Conservation (phyloP, 2,113 vertebrate species). For the Anguilla rostrata region DNA sequence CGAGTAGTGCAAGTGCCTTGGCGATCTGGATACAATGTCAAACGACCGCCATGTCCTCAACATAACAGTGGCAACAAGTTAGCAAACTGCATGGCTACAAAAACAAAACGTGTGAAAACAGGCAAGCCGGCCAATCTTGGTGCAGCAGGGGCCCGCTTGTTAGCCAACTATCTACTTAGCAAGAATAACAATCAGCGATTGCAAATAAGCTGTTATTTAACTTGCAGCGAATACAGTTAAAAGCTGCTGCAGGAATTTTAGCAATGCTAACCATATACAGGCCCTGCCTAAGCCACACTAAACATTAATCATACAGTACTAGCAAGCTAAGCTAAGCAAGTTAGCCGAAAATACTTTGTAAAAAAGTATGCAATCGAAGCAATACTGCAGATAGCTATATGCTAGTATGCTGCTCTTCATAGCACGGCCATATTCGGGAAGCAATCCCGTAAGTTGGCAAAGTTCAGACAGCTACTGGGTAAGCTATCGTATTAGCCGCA, state of each 20-base stretch:
- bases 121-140: neutral
- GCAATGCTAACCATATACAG: neutral
- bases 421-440: neutral
- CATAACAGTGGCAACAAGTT: neutral
- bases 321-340: neutral
- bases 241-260: neutral
- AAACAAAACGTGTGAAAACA: neutral
- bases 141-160: neutral
- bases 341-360: neutral
- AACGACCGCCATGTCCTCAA: neutral
- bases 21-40: neutral
- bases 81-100: neutral
- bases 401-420: neutral
- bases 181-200: neutral
- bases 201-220: neutral
- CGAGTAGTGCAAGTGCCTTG: neutral
- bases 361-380: too few relatives aligned
- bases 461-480: neutral
- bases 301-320: neutral
- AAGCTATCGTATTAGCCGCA: constrained; percentile 17
- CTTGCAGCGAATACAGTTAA: neutral
- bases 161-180: neutral
- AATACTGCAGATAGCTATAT: too few relatives aligned
- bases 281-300: neutral
- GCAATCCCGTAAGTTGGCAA: neutral